A percentile compares a stretch with the other conserved stretches of the same genome.
These are phyloP conservation scores for Actinia tenebrosa DNA, from an alignment of 64 coral and sea anemone genomes.

Conservation along the genomic window DNA sequence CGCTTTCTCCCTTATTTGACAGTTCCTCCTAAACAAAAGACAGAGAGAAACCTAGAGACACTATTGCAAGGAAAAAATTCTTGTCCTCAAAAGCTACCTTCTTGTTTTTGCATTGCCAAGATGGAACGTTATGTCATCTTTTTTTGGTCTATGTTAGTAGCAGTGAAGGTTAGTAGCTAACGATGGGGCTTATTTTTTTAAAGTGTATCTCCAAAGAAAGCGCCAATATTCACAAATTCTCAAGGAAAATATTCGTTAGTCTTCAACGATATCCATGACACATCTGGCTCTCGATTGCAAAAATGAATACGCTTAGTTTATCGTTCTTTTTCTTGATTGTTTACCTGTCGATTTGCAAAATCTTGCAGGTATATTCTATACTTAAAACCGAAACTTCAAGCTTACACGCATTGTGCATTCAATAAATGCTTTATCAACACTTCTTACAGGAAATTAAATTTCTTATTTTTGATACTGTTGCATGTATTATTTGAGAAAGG, in stretches of 20 bases:
- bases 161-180: background rate
- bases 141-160: background rate
- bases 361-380: too few relatives aligned
- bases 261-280: too few relatives aligned
- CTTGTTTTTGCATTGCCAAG: background rate
- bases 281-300: background rate
- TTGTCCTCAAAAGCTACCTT: too few relatives aligned
- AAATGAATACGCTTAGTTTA: background rate
- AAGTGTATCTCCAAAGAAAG: background rate
- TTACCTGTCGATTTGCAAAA: background rate
- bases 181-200: background rate
- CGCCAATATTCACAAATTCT: too few relatives aligned
- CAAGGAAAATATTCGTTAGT: too few relatives aligned
- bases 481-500: too few relatives aligned
- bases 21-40: background rate
- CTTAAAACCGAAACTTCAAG: background rate
- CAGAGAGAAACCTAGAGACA: background rate
- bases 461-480: too few relatives aligned
- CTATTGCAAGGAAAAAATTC: too few relatives aligned
- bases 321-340: background rate
- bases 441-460: too few relatives aligned
- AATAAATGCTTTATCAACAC: too few relatives aligned
- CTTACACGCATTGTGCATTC: background rate
- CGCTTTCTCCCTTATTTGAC: background rate
- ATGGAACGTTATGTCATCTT: background rate